Base-by-base conservation (phyloP, 2,888 invertebrate genomes). In the Oxytorus armatus region DNA sequence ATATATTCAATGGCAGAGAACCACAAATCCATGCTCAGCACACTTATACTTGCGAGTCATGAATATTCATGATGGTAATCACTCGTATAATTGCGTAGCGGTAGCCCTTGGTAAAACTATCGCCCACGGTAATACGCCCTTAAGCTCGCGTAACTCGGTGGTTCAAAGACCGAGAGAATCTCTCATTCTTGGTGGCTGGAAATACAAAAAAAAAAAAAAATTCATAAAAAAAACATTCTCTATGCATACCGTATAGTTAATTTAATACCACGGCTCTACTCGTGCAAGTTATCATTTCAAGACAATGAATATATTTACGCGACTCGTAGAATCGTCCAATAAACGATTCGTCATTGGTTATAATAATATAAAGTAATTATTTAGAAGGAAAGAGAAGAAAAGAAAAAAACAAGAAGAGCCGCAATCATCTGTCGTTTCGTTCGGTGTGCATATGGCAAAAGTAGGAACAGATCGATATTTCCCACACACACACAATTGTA, bases 1-100 rank as follows among this genome's bases (percentile, higher is more conserved):
- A 55, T 69, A 51, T 39, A 53, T 79, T 51, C 25, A 23, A 51
- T 5, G 18, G n/a, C 55, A 47, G 11, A 21, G 57, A 63, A 57
- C 47, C 49, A 53, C 59, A 61, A 68, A 63, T 72, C 53, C 65
- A 75, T 42, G 44, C 44, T 18, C 25, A 75, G 59, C 53, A 33
- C 72, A 72, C 55, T 42, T 21, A 33, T 53, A 42, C 69, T 36
- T 61, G n/a, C 29, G 44, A 61, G 23, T 29, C 69, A 86, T 89
- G 87, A 88, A 89, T 89, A 89, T 89, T 89, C 88, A 89, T 87
- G 84, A 77, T 80, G 82, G 84, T 86, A 87, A 87, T 87, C 85
- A 86, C 80, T 86, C 85, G 86, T 81, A 88, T 89, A 89, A 89
- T 89, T 86, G 86, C 84, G 82, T 74, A 81, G 82, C 82, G 80